phyloP scores from a whole-genome alignment of 2,113 vertebrate species.

The Amphiprion ocellaris region DNA sequence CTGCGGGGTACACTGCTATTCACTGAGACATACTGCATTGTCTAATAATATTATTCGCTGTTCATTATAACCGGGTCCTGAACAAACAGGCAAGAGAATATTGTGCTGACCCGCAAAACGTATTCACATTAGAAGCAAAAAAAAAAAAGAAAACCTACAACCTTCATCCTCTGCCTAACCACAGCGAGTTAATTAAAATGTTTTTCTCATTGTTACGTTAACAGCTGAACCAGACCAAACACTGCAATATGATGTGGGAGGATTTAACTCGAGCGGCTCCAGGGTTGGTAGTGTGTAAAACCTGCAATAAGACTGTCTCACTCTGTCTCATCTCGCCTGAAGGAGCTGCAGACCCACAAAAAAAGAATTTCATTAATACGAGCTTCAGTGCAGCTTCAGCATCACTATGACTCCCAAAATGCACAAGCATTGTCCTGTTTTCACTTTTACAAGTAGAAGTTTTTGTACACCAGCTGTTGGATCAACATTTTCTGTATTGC shows the following conservation, averaged over 20 bases:
- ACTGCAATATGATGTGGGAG: constrained; percentile 40
- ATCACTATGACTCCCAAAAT: constrained; percentile 30
- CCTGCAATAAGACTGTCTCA: constrained; percentile 55
- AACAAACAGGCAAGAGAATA: constrained; percentile 43
- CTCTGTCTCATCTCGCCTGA: constrained; percentile 49
- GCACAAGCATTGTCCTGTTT: constrained; percentile 18
- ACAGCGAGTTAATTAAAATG: constrained; percentile 28
- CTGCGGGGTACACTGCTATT: constrained; percentile 48
- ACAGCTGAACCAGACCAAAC: constrained; percentile 11
- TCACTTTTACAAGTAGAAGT: not conserved
- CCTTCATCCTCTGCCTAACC: constrained; percentile 25
- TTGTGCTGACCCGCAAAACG: constrained; percentile 34
- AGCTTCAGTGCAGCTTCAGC: constrained; percentile 34
- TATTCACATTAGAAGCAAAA: not conserved
- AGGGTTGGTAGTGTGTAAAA: constrained; percentile 55
- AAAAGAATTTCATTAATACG: constrained; percentile 52
- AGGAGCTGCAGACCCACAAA: constrained; percentile 47
- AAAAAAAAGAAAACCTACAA: not conserved
- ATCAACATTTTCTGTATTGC: not conserved
- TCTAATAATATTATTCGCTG: constrained; percentile 53
- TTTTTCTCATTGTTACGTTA: constrained; percentile 24
- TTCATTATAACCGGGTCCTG: constrained; percentile 37
- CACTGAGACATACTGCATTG: constrained; percentile 35
- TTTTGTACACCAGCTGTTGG: not conserved
- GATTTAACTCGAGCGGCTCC: constrained; percentile 45